Percentiles rank a stretch among this genome's conserved stretches.
These are phyloP conservation scores for Indri indri DNA, from an alignment of 2,113 vertebrate species.

Conservation along the genomic window DNA sequence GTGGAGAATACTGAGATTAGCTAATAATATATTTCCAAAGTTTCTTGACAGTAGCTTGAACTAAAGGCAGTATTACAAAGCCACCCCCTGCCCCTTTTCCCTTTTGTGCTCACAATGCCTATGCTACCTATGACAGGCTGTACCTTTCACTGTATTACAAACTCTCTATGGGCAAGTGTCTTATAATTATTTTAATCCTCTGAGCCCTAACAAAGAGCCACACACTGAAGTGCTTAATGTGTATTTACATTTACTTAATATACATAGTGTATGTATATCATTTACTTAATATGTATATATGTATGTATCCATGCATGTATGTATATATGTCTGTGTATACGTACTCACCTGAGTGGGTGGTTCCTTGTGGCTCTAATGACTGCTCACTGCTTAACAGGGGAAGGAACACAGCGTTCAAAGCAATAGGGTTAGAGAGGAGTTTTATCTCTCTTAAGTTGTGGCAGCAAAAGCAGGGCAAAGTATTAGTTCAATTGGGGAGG, in stretches of 20 bases:
- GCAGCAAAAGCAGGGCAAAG: neutral
- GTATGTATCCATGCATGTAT: neutral
- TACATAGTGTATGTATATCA: too few species aligned
- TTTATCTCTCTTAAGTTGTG: neutral
- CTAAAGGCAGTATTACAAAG: neutral
- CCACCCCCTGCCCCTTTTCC: accelerated
- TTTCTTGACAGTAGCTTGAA: neutral
- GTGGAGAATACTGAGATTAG: neutral
- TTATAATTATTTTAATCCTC: neutral
- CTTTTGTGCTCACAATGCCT: neutral
- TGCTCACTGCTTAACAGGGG: neutral
- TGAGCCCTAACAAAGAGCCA: neutral
- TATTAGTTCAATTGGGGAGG: neutral
- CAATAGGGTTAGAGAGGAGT: neutral
- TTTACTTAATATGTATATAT: neutral
- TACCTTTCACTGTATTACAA: neutral
- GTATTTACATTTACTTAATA: neutral
- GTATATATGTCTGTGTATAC: neutral
- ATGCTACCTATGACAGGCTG: neutral
- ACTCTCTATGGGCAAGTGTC: neutral
- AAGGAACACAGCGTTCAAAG: neutral
- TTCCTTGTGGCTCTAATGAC: neutral
- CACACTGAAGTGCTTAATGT: neutral
- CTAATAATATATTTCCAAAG: neutral
- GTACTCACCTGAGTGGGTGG: neutral